Conservation (phyloP, 2,113 vertebrate species). For the Poecilia latipinna region DNA sequence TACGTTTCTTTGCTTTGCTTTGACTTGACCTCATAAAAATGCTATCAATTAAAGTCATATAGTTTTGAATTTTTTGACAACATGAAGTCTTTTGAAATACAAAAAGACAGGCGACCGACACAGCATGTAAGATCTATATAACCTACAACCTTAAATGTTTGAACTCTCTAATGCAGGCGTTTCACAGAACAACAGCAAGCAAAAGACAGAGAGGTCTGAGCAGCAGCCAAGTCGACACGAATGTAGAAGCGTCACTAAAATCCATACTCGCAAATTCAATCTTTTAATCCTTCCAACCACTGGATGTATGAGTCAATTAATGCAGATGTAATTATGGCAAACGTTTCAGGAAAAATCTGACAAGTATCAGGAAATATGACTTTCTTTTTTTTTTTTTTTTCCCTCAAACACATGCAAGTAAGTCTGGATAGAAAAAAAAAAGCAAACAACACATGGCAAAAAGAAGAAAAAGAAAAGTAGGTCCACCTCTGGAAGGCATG, state of each 20-base stretch:
- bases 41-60: not conserved
- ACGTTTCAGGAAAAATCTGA: conserved; percentile 31
- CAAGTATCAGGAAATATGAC: conserved; percentile 39
- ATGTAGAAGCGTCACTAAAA: conserved; percentile 44
- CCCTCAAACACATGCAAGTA: conserved; percentile 69
- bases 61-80: not conserved
- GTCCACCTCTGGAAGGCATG: conserved; percentile 45
- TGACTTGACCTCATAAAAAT: not conserved
- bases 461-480: not conserved
- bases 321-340: conserved; percentile 41
- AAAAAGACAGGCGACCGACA: conserved; percentile 14
- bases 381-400: not conserved
- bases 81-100: not conserved
- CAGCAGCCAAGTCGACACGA: conserved; percentile 33
- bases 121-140: conserved; percentile 16
- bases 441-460: not conserved
- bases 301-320: conserved; percentile 33
- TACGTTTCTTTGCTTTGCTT: not conserved
- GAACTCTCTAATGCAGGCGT: conserved; percentile 31
- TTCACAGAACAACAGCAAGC: conserved; percentile 36
- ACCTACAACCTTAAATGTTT: conserved; percentile 20
- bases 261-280: conserved; percentile 31
- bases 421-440: conserved; percentile 31
- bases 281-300: conserved; percentile 16
- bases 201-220: conserved; percentile 33